phyloP scores from a whole-genome alignment of 2,888 invertebrate species.

The Mylabris sibirica region DNA sequence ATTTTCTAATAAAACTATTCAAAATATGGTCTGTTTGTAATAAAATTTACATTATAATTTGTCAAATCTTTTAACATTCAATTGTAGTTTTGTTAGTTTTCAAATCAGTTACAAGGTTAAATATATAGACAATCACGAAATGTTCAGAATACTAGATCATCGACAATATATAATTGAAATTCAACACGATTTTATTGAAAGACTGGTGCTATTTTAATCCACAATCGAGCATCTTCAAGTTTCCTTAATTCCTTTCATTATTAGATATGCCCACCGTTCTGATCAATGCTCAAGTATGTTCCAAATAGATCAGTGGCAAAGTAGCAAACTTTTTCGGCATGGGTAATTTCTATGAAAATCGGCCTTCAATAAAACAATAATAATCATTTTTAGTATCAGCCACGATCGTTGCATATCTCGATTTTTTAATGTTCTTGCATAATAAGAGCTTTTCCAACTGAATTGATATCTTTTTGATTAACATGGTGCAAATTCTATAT shows the following conservation, averaged over 20 bases:
- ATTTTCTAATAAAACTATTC: slow-evolving; percentile 7
- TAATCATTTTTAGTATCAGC: too few relatives aligned
- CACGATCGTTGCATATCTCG: too few relatives aligned
- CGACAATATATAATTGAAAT: slow-evolving; percentile 43
- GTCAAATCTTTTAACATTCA: slow-evolving; percentile 16
- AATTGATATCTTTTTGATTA: too few relatives aligned
- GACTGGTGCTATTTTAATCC: slow-evolving; percentile 41
- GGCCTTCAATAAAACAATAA: too few relatives aligned
- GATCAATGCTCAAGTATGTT: too few relatives aligned
- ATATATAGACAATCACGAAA: slow-evolving; percentile 18
- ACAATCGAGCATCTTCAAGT: not conserved
- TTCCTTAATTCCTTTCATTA: not conserved
- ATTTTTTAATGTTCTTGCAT: too few relatives aligned
- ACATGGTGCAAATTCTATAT: too few relatives aligned
- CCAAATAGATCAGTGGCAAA: too few relatives aligned
- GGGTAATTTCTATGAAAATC: too few relatives aligned
- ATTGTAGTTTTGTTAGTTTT: slow-evolving; percentile 18
- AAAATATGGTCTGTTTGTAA: slow-evolving; percentile 16
- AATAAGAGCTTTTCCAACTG: too few relatives aligned
- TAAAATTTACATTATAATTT: slow-evolving; percentile 14
- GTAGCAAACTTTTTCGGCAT: too few relatives aligned
- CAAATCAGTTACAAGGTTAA: slow-evolving; percentile 21
- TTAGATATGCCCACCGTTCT: too few relatives aligned
- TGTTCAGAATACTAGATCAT: slow-evolving; percentile 23
- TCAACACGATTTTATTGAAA: slow-evolving; percentile 50